phyloP scores from a whole-genome alignment of 1,140 invertebrate species.

The Bombus impatiens region DNA sequence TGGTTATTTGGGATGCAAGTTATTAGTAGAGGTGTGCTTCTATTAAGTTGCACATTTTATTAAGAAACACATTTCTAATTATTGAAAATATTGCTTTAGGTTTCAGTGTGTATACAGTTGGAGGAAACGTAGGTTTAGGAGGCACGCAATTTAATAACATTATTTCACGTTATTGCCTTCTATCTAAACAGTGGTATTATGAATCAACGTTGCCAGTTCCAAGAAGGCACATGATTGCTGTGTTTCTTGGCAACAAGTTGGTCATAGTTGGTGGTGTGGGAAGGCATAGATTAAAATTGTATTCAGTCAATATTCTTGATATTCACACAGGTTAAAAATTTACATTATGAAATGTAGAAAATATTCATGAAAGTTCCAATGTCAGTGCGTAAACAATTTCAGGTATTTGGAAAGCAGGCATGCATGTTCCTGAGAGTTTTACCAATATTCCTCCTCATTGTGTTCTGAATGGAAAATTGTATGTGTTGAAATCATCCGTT shows the following conservation, averaged over 20 bases:
- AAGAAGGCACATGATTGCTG: conserved; percentile 69
- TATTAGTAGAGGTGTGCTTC: conserved; percentile 59
- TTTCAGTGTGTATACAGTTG: conserved; percentile 68
- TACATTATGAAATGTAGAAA: background rate
- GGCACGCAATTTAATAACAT: conserved; percentile 61
- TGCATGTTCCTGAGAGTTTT: conserved; percentile 52
- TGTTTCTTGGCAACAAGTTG: conserved; percentile 66
- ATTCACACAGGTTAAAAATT: conserved; percentile 61
- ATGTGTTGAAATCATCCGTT: conserved; percentile 31
- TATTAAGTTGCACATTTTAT: background rate
- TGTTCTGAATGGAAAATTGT: conserved; percentile 54
- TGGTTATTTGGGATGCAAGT: conserved; percentile 62
- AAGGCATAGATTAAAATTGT: conserved; percentile 61
- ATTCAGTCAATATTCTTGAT: conserved; percentile 62
- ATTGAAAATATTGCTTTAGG: conserved; percentile 53
- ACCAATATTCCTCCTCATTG: conserved; percentile 56
- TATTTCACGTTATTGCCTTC: conserved; percentile 68
- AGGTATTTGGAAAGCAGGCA: conserved; percentile 56
- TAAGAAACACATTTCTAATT: background rate
- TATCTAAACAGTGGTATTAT: conserved; percentile 70
- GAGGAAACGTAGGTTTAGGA: conserved; percentile 67
- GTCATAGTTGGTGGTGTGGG: conserved; percentile 70
- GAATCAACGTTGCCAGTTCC: conserved; percentile 55
- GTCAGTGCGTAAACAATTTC: background rate
- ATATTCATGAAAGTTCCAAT: background rate